Evolutionary conservation across 2,797 vertebrate species (phyloP).

Genomic region (Anas flavirostris): DNA sequence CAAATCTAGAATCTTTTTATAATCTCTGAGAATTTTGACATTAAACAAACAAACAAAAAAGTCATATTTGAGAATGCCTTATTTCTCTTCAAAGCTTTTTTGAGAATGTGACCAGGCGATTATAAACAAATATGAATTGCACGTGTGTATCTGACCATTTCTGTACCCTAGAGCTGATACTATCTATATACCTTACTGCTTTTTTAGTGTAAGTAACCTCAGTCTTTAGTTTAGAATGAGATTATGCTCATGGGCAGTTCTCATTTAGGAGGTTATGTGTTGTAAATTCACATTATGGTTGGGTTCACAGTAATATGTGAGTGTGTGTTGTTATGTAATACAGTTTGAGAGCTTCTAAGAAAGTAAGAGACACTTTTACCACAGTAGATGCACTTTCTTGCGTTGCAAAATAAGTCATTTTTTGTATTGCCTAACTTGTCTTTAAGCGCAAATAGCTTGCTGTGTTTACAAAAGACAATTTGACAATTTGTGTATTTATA

Average conservation of each 20-base stretch:
- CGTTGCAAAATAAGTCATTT: background rate
- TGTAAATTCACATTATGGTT: background rate
- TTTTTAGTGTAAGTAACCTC: background rate
- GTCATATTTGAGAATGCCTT: background rate
- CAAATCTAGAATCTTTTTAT: background rate
- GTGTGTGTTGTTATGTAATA: background rate
- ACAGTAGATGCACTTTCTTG: background rate
- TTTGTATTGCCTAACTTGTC: background rate
- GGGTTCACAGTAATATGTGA: background rate
- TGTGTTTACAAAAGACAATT: background rate
- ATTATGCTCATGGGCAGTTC: fast-evolving
- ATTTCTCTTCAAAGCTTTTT: background rate
- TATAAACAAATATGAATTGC: background rate
- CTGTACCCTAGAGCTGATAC: background rate
- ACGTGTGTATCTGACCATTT: fast-evolving
- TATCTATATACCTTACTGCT: background rate
- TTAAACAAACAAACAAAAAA: background rate
- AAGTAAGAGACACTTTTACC: background rate
- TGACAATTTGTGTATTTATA: background rate
- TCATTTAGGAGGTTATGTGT: fast-evolving
- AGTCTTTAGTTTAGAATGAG: background rate
- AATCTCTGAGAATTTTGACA: background rate
- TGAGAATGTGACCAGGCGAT: background rate
- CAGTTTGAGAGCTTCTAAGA: background rate
- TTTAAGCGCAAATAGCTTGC: background rate